Percentiles rank a stretch among this genome's conserved stretches.
These are phyloP conservation scores for Leptonema lineaticorne DNA, from an alignment of 1,140 invertebrate species.

Conservation along the genomic window DNA sequence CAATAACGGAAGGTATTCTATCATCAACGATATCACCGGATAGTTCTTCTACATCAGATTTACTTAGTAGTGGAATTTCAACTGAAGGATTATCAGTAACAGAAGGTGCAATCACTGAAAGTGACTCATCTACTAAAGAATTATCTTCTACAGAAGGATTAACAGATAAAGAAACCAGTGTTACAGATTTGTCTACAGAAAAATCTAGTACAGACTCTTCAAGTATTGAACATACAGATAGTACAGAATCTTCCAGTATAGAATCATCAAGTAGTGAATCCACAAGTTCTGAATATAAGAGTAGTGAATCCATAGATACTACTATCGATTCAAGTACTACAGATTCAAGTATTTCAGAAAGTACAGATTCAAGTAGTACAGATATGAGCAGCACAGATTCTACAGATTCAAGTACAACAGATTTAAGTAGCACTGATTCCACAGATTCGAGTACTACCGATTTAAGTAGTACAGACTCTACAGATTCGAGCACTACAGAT, in stretches of 20 bases:
- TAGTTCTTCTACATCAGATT: no score
- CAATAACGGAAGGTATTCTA: no score
- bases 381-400: slow-evolving; percentile 38
- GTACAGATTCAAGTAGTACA: slow-evolving; percentile 15
- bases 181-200: neutral
- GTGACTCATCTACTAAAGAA: neutral
- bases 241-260: slow-evolving; percentile 18
- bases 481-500: slow-evolving; percentile 33
- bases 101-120: neutral
- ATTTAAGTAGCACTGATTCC: neutral
- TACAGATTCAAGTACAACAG: slow-evolving; percentile 27
- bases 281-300: slow-evolving; percentile 34
- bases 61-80: neutral
- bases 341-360: no score
- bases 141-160: slow-evolving; percentile 3
- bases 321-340: slow-evolving; percentile 36
- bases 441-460: neutral
- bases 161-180: no score
- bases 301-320: slow-evolving; percentile 8
- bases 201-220: slow-evolving; percentile 40
- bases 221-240: slow-evolving; percentile 15
- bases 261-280: slow-evolving; percentile 24
- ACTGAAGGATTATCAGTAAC: neutral
- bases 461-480: slow-evolving; percentile 24
- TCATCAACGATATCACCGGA: no score